These are phyloP conservation scores for Acrobasis consociella DNA, from an alignment of 2,888 invertebrate species.

Conservation along the genomic window DNA sequence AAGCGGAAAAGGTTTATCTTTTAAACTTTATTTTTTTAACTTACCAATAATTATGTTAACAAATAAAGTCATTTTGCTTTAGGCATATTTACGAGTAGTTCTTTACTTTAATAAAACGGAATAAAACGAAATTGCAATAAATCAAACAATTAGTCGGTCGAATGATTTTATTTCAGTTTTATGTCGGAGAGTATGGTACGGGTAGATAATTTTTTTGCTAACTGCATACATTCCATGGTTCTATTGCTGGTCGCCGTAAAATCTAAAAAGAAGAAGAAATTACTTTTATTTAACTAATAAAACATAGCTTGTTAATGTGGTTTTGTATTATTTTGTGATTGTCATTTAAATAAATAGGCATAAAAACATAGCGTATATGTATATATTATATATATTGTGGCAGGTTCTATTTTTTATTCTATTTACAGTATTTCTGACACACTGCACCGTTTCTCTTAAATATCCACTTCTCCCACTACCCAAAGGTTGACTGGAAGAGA, in stretches of 20 bases:
- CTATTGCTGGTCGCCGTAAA: slow-evolving; percentile 34
- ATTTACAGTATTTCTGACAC: no score
- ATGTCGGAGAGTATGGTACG: neutral
- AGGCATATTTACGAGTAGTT: neutral
- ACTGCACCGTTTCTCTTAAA: no score
- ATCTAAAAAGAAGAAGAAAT: slow-evolving; percentile 39
- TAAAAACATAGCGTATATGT: no score
- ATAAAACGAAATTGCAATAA: neutral
- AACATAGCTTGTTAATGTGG: no score
- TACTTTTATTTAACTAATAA: neutral
- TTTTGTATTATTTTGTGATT: no score
- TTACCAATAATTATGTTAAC: neutral
- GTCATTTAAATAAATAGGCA: no score
- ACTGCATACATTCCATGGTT: neutral
- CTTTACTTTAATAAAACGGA: no score
- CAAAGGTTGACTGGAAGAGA: no score
- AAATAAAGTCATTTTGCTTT: slow-evolving; percentile 2
- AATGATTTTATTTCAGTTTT: neutral
- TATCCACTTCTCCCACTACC: no score
- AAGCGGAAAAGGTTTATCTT: no score
- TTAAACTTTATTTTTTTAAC: neutral
- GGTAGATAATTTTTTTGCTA: neutral
- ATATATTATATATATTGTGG: no score
- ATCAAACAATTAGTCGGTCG: slow-evolving; percentile 1
- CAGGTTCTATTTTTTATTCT: no score